Evolutionary conservation across 2,797 vertebrate genomes (phyloP), one percentile per base, ranked within the genome.

Genomic region (Acanthornis magna): DNA sequence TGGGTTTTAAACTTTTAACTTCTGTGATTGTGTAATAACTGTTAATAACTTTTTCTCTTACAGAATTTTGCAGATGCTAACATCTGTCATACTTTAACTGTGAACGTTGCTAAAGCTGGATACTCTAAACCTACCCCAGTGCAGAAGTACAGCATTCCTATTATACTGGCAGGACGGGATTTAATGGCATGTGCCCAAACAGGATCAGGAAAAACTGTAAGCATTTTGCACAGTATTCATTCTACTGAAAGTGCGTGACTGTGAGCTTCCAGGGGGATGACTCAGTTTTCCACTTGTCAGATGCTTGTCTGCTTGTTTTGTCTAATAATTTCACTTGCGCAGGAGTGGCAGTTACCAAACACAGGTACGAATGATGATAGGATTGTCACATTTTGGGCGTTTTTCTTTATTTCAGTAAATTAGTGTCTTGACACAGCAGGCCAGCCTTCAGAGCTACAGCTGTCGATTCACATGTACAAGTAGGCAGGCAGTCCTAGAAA

Each of bases 121-220:
- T 99, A 99, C 60, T 97, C 97, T 34, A 99, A 99, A 94, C 98
- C 99, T 43, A 99, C 99, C 16, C 99, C 99, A 6, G 99, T 99
- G 85, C 99, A 99, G 94, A 99, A 99, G 81, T 97, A 99, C n/a
- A 99, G 99, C 80, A 99, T 99, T 93, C 99, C 99, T 14, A 98
- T 99, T 90, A 95, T 99, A 80, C 91, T 98, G 68, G 98, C 98
- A 4, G 98, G 98, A 82, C 97, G 99, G 55, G 99, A 99, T 95
- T 97, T 99, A 82, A 99, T 99, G 99, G 99, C 99, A 13, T 99
- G 99, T 91, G 99, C 99, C 20, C 99, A 99, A 85, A 99, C 99
- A 4, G 99, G 99, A 54, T 99, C 99, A 16, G 99, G 99, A 13
- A 99, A 99, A 98, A 99, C 99, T 63, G 99, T 99, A 96, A 98